Base-by-base conservation (phyloP, 2,113 vertebrate genomes). In the Lichenostomus cassidix region DNA sequence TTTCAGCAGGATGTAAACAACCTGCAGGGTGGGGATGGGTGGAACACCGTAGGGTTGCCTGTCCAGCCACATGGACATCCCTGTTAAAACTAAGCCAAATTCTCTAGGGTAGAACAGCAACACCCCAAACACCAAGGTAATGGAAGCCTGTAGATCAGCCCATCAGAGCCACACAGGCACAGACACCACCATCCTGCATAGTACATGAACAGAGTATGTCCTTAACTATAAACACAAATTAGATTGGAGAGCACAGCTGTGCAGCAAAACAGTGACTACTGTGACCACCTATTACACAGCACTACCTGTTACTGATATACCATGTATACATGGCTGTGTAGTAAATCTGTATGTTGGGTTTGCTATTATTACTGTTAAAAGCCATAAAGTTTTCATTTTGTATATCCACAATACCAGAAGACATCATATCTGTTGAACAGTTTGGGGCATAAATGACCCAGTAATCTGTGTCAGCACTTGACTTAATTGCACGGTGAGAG, bases 401-500 rank as follows among this genome's bases (percentile, higher is more conserved):
- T 50, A 20, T 73, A 44, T 68, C 25, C 33, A 19, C 31, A 69
- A 27, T 58, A 73, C 15, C n/a, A 69, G 67, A 73, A 85, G 50
- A 49, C 35, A 39, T 73, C 24, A 53, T 73, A 33, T 91, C 44
- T 49, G 2, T 74, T 31, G 37, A 89, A 49, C 46, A 35, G 25
- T 87, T 83, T 65, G 21, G 16, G 49, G 35, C 31, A 64, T 69
- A 92, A 94, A 76, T 46, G 42, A 85, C 78, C 46, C 42, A 70
- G 22, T 42, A 90, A 59, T 77, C 47, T 60, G 14, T 77, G 79
- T 67, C 56, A 89, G 60, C 59, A 23, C 35, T 71, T 64, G 53
- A 44, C 78, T 88, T 92, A 95, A 94, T 80, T 90, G 90, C 55
- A 80, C 92, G 71, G 46, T 84, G 59, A 18, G 68, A 78, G 46